These are phyloP conservation scores for Magallana ariakensis DNA, from an alignment of 1,140 invertebrate genomes.

Conservation along the genomic window DNA sequence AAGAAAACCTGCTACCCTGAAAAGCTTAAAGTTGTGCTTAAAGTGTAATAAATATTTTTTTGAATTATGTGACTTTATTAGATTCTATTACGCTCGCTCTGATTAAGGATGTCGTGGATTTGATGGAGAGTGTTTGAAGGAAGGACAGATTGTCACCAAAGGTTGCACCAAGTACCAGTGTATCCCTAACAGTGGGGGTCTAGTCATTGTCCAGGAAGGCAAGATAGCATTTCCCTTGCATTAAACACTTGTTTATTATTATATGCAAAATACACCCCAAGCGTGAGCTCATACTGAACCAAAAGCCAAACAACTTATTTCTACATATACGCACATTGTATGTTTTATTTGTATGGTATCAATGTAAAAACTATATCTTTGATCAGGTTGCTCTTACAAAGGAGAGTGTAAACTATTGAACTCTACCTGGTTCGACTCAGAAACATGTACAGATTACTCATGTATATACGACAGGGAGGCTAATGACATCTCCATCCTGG, in stretches of 20 bases:
- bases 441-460: slow-evolving; percentile 42
- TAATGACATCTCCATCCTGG: slow-evolving; percentile 49
- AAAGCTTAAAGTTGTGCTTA: no score
- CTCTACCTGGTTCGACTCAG: slow-evolving; percentile 47
- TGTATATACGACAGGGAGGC: slow-evolving; percentile 31
- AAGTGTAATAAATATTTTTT: no score
- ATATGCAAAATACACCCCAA: no score
- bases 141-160: slow-evolving; percentile 13
- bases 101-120: slow-evolving; percentile 46
- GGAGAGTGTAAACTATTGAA: slow-evolving; percentile 44
- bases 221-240: no score
- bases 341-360: not conserved
- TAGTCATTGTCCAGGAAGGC: slow-evolving; percentile 49
- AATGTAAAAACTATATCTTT: not conserved
- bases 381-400: slow-evolving; percentile 42
- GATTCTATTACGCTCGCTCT: no score
- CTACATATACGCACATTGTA: no score
- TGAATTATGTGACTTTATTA: no score
- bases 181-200: slow-evolving; percentile 42
- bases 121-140: slow-evolving; percentile 42
- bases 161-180: slow-evolving; percentile 48
- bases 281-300: no score
- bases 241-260: no score
- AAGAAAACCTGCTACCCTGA: no score
- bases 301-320: no score